Percentiles rank a stretch among this genome's conserved stretches.
phyloP scores from a whole-genome alignment of 2,888 invertebrate genomes.

The Xanthia icteritia region DNA sequence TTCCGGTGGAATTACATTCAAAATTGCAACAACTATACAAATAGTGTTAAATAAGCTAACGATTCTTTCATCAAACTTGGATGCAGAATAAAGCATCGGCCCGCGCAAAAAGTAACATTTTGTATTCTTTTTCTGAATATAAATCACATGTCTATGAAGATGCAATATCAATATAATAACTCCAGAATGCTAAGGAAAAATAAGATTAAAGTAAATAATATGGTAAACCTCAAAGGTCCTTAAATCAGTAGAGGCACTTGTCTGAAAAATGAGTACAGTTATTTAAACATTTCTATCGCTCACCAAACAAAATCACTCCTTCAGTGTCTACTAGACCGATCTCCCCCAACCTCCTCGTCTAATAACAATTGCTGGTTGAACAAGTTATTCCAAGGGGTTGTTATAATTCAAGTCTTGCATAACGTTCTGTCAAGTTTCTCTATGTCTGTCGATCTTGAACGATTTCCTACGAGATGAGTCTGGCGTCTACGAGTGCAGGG shows the following conservation, averaged over 20 bases:
- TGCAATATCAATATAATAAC: background rate
- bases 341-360: slow-evolving; percentile 21
- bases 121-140: background rate
- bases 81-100: background rate
- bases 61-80: background rate
- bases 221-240: background rate
- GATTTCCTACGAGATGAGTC: slow-evolving; percentile 29
- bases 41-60: too few species aligned
- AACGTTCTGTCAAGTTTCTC: slow-evolving; percentile 32
- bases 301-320: background rate
- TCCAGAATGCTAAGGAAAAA: too few species aligned
- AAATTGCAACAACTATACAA: background rate
- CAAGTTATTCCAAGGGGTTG: slow-evolving; percentile 35
- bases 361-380: slow-evolving; percentile 50
- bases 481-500: slow-evolving; percentile 19
- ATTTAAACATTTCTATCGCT: background rate
- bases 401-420: slow-evolving; percentile 44
- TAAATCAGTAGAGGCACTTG: background rate
- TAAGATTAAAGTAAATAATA: background rate
- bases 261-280: background rate
- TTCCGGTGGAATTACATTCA: background rate
- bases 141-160: background rate
- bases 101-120: too few species aligned
- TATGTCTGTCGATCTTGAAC: slow-evolving; percentile 42
- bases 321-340: background rate